Evolutionary conservation across 2,888 invertebrate species (phyloP), one percentile per base, ranked within the genome.

Genomic region (Meloe dianella): DNA sequence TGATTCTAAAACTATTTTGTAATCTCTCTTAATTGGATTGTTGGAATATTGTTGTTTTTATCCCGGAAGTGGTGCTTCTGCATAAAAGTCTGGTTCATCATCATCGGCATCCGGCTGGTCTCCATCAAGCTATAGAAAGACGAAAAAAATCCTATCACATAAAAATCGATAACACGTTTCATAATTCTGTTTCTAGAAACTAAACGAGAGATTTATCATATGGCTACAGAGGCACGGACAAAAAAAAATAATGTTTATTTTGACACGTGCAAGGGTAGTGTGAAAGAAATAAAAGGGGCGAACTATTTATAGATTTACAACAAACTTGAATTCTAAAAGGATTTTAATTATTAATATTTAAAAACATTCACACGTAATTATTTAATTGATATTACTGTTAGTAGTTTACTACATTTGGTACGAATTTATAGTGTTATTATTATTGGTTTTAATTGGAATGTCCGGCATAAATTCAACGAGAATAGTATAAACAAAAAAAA

Each of bases 21-120:
- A 38, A 5, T 7, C 6, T 35, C 14, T 35, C 30, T 41, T 5
- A 30, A 30, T 30, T 8, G 2, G 20, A 2, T 20, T 20, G 17
- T 47, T 1, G 9, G 6, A 17, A 1, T n/a, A 7, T 41, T 8
- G n/a, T 61, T 60, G 71, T 47, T 63, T 83, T 85, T 90, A 93
- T 75, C 92, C 91, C 75, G 94, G 93, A 81, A 94, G 86, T 64
- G 92, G 92, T 68, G 96, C 95, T 86, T 96, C 93, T 78, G 94
- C 93, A 84, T 97, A 97, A 87, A 97, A 97, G 84, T 97, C 97
- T 9, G 94, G 95, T 82, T 96, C 97, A 81, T 95, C 95, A 75
- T 89, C 89, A 80, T 92, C 92, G 64, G 88, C 90, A 72, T 92
- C 93, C 73, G 91, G 90, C 82, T 93, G 92, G 75, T 89, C 91